Percentiles rank a stretch among this genome's conserved stretches.
phyloP scores from a whole-genome alignment of 2,888 invertebrate species.

The Mesochorus sp. region DNA sequence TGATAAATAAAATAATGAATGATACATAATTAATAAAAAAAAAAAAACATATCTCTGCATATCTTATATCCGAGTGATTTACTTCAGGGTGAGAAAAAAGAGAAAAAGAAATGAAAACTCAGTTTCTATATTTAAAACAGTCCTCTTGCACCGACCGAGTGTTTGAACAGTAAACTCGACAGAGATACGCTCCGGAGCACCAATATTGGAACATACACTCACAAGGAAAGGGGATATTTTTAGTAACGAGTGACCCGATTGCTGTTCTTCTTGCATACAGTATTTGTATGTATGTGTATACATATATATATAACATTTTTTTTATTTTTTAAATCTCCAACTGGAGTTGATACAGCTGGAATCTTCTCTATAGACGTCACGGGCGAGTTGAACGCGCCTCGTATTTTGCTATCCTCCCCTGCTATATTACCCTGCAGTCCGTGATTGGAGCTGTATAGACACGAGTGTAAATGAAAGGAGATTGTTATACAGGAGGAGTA shows the following conservation, averaged over 20 bases:
- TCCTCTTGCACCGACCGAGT: neutral
- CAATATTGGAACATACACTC: neutral
- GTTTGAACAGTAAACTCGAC: conserved; percentile 21
- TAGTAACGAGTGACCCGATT: neutral
- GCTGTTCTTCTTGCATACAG: neutral
- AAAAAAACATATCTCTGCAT: too few species aligned
- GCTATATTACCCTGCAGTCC: too few species aligned
- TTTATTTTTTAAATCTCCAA: too few species aligned
- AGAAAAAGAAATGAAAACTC: too few species aligned
- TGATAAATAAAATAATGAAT: neutral
- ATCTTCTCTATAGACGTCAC: too few species aligned
- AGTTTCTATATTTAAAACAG: neutral
- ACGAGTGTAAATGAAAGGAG: neutral
- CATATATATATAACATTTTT: too few species aligned
- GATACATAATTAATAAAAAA: neutral
- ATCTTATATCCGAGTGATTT: neutral
- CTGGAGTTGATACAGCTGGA: too few species aligned
- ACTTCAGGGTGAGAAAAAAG: neutral
- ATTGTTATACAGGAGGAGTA: conserved; percentile 1
- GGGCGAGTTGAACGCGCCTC: too few species aligned
- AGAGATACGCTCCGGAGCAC: neutral
- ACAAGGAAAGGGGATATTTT: conserved; percentile 5
- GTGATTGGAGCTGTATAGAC: too few species aligned
- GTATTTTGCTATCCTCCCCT: too few species aligned
- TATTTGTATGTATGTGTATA: neutral